Percentiles rank a stretch among this genome's conserved stretches.
phyloP scores from a whole-genome alignment of 2,797 vertebrate species.

The Rhynchotus rufescens region DNA sequence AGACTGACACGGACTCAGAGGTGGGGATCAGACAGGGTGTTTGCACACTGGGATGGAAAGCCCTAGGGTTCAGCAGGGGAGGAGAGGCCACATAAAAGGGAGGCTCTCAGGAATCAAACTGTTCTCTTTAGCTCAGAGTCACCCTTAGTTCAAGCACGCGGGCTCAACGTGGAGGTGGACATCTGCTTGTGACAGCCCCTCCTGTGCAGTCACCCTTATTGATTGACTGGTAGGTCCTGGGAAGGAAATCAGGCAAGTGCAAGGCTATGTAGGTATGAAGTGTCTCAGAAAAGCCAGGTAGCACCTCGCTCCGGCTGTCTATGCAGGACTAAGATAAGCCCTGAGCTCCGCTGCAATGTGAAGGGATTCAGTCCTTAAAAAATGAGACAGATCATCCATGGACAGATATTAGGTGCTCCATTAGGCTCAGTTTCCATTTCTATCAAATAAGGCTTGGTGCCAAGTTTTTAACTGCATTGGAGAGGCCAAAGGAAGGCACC shows the following conservation, averaged over 20 bases:
- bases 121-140: neutral
- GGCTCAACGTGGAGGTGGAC: neutral
- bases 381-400: neutral
- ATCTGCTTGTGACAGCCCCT: neutral
- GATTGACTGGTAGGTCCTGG: neutral
- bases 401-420: neutral
- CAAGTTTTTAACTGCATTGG: neutral
- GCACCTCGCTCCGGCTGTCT: neutral
- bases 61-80: neutral
- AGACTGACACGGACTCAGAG: neutral
- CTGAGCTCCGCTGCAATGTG: neutral
- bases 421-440: neutral
- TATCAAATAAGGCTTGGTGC: neutral
- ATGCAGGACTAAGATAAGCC: neutral
- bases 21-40: neutral
- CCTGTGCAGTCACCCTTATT: neutral
- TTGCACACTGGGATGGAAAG: neutral
- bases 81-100: neutral
- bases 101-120: neutral
- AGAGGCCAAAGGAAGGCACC: neutral
- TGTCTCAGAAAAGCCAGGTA: neutral
- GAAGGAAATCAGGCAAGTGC: neutral
- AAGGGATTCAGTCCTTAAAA: neutral
- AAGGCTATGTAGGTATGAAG: neutral
- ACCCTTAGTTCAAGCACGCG: fast-evolving